Evolutionary conservation across 2,113 vertebrate genomes (phyloP), one percentile per base, ranked within the genome.

Genomic region (Gadus macrocephalus): DNA sequence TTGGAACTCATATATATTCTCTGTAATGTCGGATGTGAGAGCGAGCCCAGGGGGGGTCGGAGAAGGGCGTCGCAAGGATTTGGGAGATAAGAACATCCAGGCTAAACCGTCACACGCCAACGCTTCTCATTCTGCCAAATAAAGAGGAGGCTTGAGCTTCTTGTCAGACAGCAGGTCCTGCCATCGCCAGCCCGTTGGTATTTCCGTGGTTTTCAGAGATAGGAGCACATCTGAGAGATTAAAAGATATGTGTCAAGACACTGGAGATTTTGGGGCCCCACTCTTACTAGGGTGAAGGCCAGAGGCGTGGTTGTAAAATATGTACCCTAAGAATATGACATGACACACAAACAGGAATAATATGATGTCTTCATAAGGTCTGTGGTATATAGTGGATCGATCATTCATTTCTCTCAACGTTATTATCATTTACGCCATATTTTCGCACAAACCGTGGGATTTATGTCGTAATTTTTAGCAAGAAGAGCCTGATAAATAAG

Each of bases 161-260:
- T 17, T 31, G 7, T 56, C 28, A 31, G 31, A 55, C 3, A 2
- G 19, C 27, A 55, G 72, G 25, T 66, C 61, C 35, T 22, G 14
- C 17, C 25, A 12, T 28, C 65, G 61, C 62, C 66, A 56, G 49
- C 63, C 38, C 9, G 38, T 20, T 58, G 59, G 53, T 55, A 53
- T 69, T 75, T 75, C 53, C 22, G 28, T 70, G 19, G 73, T 16
- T 59, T 64, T 59, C 31, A 11, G 69, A 49, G 53, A 59, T 67
- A n/a, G 67, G 64, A 28, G 38, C 70, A 60, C 73, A 79, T 74
- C 67, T 69, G 73, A 73, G 79, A 72, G 81, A 85, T 85, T 81
- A 81, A 85, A 78, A 76, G 76, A 85, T 87, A 79, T 86, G 66
- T 79, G 81, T 80, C 79, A 76, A 80, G 66, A 70, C 56, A 73